phyloP scores from a whole-genome alignment of 2,888 invertebrate genomes.

The Anticlea derivata region DNA sequence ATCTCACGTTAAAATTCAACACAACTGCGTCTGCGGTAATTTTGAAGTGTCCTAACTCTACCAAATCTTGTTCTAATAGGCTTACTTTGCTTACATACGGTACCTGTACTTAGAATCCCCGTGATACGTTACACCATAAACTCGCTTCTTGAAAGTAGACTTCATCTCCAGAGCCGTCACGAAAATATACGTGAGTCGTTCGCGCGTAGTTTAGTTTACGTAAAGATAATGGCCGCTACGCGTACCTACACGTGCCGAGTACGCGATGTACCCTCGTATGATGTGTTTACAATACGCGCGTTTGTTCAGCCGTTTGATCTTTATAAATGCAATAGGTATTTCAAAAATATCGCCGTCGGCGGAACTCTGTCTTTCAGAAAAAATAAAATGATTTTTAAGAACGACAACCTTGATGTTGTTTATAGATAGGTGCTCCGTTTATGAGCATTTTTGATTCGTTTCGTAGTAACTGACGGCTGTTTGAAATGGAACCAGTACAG shows the following conservation, averaged over 20 bases:
- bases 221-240: constrained; percentile 47
- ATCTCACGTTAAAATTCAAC: too few relatives aligned
- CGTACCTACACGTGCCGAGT: constrained; percentile 37
- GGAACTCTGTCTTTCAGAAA: constrained; percentile 71
- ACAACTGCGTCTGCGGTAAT: too few relatives aligned
- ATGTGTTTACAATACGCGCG: constrained; percentile 80
- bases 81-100: too few relatives aligned
- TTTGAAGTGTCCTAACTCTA: too few relatives aligned
- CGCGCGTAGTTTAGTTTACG: constrained; percentile 40
- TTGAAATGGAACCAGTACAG: constrained; percentile 59
- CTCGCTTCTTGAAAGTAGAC: constrained; percentile 22
- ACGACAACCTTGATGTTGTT: constrained; percentile 80
- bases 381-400: constrained; percentile 77
- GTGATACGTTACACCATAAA: too few relatives aligned
- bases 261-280: constrained; percentile 46
- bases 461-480: constrained; percentile 66
- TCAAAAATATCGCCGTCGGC: constrained; percentile 74
- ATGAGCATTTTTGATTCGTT: constrained; percentile 65
- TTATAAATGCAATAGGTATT: constrained; percentile 83
- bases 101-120: too few relatives aligned
- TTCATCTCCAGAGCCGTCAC: constrained; percentile 28
- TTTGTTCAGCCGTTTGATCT: constrained; percentile 81
- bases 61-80: too few relatives aligned
- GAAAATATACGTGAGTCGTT: constrained; percentile 31
- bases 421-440: constrained; percentile 71